phyloP scores from a whole-genome alignment of 2,888 invertebrate species.

The Polietes domitor region DNA sequence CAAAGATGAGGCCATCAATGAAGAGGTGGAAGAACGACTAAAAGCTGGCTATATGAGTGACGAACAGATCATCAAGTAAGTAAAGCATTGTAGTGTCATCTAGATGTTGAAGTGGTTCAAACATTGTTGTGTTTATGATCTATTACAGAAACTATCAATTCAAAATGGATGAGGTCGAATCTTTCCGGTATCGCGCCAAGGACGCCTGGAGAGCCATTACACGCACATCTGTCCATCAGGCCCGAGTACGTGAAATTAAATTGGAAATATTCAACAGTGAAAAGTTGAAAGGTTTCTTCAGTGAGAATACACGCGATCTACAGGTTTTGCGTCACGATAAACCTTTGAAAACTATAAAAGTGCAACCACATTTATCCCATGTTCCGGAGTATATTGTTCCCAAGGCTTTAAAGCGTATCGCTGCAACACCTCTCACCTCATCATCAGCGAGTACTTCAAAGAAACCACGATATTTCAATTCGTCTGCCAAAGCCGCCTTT shows the following conservation, averaged over 20 bases:
- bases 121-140: too few species aligned
- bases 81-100: not conserved
- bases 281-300: constrained; percentile 95
- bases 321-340: constrained; percentile 92
- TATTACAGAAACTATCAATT: constrained; percentile 93
- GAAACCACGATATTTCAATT: constrained; percentile 68
- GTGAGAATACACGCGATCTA: constrained; percentile 94
- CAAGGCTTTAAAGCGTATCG: constrained; percentile 86
- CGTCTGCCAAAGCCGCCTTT: constrained; percentile 76
- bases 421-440: constrained; percentile 70
- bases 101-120: not conserved
- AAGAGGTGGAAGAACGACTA: constrained; percentile 88
- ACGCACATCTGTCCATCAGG: constrained; percentile 95
- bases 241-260: constrained; percentile 96
- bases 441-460: constrained; percentile 60
- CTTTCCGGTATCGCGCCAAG: constrained; percentile 95
- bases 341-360: constrained; percentile 90
- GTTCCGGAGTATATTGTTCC: constrained; percentile 97
- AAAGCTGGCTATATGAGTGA: constrained; percentile 85
- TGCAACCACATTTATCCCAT: constrained; percentile 92
- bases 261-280: constrained; percentile 95
- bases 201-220: constrained; percentile 98
- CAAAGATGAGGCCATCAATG: constrained; percentile 87
- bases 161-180: constrained; percentile 96
- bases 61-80: constrained; percentile 84